phyloP scores from a whole-genome alignment of 1,140 invertebrate species.

The Brachionus koreanus region DNA sequence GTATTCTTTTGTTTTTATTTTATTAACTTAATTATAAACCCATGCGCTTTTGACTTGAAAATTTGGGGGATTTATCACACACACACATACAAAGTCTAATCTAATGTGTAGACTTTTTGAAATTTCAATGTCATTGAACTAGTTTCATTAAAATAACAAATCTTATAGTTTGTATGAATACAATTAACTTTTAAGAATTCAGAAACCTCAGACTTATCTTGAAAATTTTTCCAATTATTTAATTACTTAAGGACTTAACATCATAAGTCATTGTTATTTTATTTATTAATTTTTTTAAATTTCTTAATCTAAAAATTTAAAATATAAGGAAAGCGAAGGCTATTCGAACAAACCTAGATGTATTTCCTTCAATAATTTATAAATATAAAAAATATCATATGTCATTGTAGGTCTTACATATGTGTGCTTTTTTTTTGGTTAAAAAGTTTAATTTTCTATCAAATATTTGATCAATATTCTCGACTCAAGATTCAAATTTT shows the following conservation, averaged over 20 bases:
- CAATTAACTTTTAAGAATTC: background rate
- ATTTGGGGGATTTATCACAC: background rate
- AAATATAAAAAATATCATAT: too few relatives aligned
- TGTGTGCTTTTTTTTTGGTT: too few relatives aligned
- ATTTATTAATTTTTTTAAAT: background rate
- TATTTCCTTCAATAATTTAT: too few relatives aligned
- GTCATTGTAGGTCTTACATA: too few relatives aligned
- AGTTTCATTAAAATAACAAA: constrained; percentile 11
- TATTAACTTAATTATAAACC: constrained; percentile 32
- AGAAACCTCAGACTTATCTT: background rate
- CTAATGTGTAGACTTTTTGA: background rate
- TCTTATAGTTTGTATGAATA: background rate
- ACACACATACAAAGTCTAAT: background rate
- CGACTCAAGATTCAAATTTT: too few relatives aligned
- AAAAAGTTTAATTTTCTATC: too few relatives aligned
- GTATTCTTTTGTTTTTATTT: constrained; percentile 22
- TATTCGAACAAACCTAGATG: too few relatives aligned
- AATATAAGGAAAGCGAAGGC: too few relatives aligned
- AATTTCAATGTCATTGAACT: constrained; percentile 22
- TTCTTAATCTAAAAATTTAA: too few relatives aligned
- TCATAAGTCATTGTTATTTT: too few relatives aligned
- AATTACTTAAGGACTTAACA: background rate
- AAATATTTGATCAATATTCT: too few relatives aligned
- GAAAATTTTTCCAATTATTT: background rate
- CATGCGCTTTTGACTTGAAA: constrained; percentile 12